Evolutionary conservation across 2,888 invertebrate species (phyloP).

Genomic region (Euplexia lucipara): DNA sequence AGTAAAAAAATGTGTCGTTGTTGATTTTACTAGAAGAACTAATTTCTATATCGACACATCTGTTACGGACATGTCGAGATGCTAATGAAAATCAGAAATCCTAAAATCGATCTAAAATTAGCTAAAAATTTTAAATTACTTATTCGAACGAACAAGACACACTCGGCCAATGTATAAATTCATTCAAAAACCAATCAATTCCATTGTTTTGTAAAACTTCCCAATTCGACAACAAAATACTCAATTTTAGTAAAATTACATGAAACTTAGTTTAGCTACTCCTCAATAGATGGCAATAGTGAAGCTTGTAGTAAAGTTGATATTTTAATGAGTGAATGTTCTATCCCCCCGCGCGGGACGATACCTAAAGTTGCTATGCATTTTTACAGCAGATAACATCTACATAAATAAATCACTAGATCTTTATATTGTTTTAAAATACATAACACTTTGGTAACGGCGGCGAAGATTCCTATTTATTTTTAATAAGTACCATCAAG

Average conservation of each 20-base stretch:
- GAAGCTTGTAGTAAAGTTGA: slow-evolving; percentile 41
- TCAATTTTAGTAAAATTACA: slow-evolving; percentile 35
- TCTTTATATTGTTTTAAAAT: slow-evolving; percentile 37
- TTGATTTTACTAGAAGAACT: slow-evolving; percentile 49
- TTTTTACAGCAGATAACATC: slow-evolving; percentile 62
- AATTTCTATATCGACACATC: slow-evolving; percentile 22
- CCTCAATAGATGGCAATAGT: slow-evolving; percentile 70
- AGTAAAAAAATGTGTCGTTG: slow-evolving; percentile 54
- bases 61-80: slow-evolving; percentile 5
- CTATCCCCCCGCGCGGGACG: slow-evolving; percentile 27
- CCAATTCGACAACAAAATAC: slow-evolving; percentile 34
- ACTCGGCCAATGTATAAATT: slow-evolving; percentile 60
- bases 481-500: background rate
- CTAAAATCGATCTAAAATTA: slow-evolving; percentile 53
- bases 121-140: slow-evolving; percentile 45
- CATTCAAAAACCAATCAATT: slow-evolving; percentile 55
- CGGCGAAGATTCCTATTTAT: slow-evolving; percentile 20
- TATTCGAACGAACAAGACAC: slow-evolving; percentile 63
- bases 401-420: slow-evolving; percentile 60
- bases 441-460: slow-evolving; percentile 31
- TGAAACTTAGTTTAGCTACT: slow-evolving; percentile 63
- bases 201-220: slow-evolving; percentile 33
- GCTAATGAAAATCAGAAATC: slow-evolving; percentile 38
- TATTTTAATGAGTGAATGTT: slow-evolving; percentile 36
- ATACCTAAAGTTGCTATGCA: slow-evolving; percentile 51